Evolutionary conservation across 1,140 invertebrate genomes (phyloP).

Genomic region (Samia ricini): DNA sequence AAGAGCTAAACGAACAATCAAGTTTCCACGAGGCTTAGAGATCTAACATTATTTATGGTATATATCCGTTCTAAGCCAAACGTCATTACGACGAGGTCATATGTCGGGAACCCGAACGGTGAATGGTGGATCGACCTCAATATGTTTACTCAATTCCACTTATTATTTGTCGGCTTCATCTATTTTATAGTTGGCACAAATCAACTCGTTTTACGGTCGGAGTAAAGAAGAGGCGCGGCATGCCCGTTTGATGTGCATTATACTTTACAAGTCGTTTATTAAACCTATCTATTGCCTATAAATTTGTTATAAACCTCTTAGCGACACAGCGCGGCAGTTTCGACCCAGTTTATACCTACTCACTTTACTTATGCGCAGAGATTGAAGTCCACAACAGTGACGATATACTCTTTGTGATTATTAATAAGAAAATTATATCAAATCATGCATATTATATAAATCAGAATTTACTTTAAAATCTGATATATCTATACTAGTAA

Average conservation of each 20-base stretch:
- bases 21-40: slow-evolving; percentile 1
- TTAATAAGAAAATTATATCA: too few species aligned
- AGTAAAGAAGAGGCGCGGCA: background rate
- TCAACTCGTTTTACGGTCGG: background rate
- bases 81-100: slow-evolving; percentile 33
- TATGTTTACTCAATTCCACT: slow-evolving; percentile 12
- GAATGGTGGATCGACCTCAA: slow-evolving; percentile 24
- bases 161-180: background rate
- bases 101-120: slow-evolving; percentile 24
- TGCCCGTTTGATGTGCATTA: background rate
- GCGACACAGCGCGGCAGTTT: background rate
- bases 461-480: too few species aligned
- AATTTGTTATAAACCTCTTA: background rate
- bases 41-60: background rate
- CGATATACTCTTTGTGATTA: too few species aligned
- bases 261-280: background rate
- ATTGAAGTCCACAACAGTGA: background rate
- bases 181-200: background rate
- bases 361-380: background rate
- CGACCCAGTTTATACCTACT: background rate
- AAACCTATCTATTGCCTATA: background rate
- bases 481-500: too few species aligned
- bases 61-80: slow-evolving; percentile 17
- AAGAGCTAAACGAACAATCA: slow-evolving; percentile 15
- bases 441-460: too few species aligned